A percentile compares a stretch with the other conserved stretches of the same genome.
Conservation (phyloP, 64 coral and sea anemone species). For the Stylophora pistillata region DNA sequence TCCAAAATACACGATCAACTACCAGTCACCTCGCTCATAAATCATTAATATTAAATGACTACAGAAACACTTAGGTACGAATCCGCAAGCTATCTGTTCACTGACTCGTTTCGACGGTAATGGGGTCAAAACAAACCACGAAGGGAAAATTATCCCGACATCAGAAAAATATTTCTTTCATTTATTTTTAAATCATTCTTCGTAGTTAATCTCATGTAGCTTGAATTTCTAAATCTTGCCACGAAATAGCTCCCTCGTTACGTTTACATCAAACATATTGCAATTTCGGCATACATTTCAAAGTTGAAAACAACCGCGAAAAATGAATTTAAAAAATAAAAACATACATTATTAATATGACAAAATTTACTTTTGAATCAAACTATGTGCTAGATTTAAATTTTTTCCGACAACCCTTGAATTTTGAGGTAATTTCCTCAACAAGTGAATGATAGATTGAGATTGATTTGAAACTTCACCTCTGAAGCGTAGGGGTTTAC, state of each 20-base stretch:
- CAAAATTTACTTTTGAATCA: neutral
- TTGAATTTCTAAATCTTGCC: neutral
- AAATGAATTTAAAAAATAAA: neutral
- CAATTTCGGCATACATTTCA: neutral
- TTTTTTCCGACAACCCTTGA: neutral
- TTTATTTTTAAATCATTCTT: neutral
- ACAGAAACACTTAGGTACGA: constrained; percentile 14
- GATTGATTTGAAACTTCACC: neutral
- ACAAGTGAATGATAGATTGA: neutral
- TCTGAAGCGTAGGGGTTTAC: neutral
- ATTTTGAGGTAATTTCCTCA: neutral
- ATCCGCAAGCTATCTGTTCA: constrained; percentile 20
- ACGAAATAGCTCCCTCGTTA: neutral
- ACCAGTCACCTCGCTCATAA: constrained; percentile 5
- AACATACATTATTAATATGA: neutral
- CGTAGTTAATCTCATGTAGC: neutral
- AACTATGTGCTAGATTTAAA: neutral
- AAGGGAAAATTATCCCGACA: neutral
- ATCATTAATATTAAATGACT: constrained; percentile 37
- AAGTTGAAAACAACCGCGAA: neutral
- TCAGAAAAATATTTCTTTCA: neutral
- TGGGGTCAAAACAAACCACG: neutral
- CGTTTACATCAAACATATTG: neutral
- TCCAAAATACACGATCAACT: neutral
- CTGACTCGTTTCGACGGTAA: neutral